Evolutionary conservation across 2,888 invertebrate species (phyloP).

Genomic region (Metalampra italica): DNA sequence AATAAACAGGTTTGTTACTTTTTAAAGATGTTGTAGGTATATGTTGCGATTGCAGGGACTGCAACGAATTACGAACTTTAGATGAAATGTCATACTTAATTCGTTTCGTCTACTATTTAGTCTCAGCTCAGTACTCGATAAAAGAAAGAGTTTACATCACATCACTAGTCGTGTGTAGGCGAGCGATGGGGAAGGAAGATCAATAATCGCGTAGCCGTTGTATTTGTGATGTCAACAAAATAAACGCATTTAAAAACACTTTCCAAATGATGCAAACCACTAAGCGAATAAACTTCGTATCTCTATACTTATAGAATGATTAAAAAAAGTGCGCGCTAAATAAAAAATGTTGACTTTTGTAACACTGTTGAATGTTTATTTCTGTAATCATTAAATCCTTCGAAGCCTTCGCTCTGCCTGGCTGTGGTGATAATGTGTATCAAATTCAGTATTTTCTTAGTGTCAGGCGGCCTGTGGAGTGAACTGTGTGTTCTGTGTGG

Average conservation of each 20-base stretch:
- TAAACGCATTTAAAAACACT: constrained; percentile 21
- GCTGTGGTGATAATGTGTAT: constrained; percentile 72
- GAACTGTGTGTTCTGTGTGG: constrained; percentile 25
- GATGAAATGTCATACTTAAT: too few species aligned
- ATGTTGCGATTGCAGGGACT: too few species aligned
- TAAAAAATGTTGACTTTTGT: constrained; percentile 10
- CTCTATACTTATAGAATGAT: background rate
- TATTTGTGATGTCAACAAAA: constrained; percentile 61
- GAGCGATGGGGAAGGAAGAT: constrained; percentile 32
- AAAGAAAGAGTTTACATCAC: background rate
- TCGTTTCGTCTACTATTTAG: too few species aligned
- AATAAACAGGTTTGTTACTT: too few species aligned
- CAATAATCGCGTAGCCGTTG: constrained; percentile 43
- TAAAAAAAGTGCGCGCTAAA: constrained; percentile 9
- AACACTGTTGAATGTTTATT: constrained; percentile 7
- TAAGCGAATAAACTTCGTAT: constrained; percentile 3
- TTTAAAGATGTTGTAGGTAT: too few species aligned
- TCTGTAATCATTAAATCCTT: constrained; percentile 1
- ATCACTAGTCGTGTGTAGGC: constrained; percentile 19
- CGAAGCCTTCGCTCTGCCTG: constrained; percentile 1
- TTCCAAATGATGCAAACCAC: constrained; percentile 15
- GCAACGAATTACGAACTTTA: too few species aligned
- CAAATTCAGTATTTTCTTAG: constrained; percentile 65
- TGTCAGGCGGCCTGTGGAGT: constrained; percentile 39
- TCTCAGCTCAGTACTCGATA: background rate